Evolutionary conservation across 1,140 invertebrate genomes (phyloP), one percentile per base, ranked within the genome.

Genomic region (Phenacoccus solenopsis): DNA sequence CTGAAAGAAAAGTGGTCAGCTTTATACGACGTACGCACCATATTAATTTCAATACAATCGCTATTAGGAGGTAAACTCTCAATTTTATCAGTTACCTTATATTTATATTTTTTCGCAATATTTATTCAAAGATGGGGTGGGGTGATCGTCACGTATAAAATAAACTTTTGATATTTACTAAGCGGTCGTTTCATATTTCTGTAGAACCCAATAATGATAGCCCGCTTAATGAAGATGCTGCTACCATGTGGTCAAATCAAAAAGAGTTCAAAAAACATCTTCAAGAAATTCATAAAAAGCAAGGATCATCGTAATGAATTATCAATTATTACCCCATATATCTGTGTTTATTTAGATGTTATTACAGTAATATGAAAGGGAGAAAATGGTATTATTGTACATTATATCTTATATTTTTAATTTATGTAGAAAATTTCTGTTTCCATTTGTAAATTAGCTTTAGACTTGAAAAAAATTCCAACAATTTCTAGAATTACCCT

Each of bases 1-100:
- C 81, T 98, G 32, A 96, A 96, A 80, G 94, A 98, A 75, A 96
- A 97, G 77, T 98, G 96, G 95, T 95, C 93, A 68, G 94, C 96
- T 1, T 80, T 96, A 13, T 96, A 96, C 78, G 95, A 98, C 82
- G 93, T 98, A 4, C 85, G 93, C 75, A 95, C 94, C 21, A 90
- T 98, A 74, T 81, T 98, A 64, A 80, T 98, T 67, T 98, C 95
- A 16, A 92, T 98, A 77, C 95, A 98, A 77, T 95, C 93, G 73
- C 81, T 98, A 59, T 82, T 98, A 70, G 91, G 87, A 75, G 87
- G 87, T 88, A 78, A 78, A n/a, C n/a, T n/a, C n/a, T n/a, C n/a
- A n/a, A n/a, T n/a, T n/a, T n/a, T n/a, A n/a, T n/a, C n/a, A n/a
- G n/a, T n/a, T n/a, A n/a, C n/a, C n/a, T n/a, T n/a, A n/a, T n/a